Evolutionary conservation across 2,113 vertebrate species (phyloP), one percentile per base, ranked within the genome.

Genomic region (Ivindomyrus marchei): DNA sequence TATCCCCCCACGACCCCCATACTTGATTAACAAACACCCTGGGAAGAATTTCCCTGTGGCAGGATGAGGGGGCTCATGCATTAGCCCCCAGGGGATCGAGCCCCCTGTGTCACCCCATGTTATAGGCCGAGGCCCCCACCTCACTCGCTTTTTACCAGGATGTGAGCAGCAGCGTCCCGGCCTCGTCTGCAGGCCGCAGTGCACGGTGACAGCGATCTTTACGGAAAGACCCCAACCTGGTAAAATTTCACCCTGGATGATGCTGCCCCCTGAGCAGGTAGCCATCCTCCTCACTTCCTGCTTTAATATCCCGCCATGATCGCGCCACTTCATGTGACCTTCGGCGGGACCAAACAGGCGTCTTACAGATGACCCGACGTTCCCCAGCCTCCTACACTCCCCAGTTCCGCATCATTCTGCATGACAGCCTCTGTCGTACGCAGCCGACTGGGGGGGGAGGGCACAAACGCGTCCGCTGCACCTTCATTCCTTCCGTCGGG

Each of bases 21-120:
- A 45, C 91, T 86, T 94, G 94, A 95, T 94, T 94, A 94, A 96
- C 94, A 94, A 85, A 93, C 93, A 92, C 93, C 92, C 93, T 91
- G 91, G 90, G 91, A 85, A 92, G 91, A 90, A 88, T 92, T 94
- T 94, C 92, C 92, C 87, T 93, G 89, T 90, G 45, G 92, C 93
- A 92, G 92, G 94, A 91, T 92, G 93, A 92, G 92, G 88, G 93
- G 92, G 91, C 90, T 92, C 91, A 91, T 90, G 89, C 91, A 91
- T 91, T 47, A 90, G 89, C 92, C 93, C 92, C 91, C 90, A 91
- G 91, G 93, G 93, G 88, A 91, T 77, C 91, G 92, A 46, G 92
- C 87, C 92, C 91, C 93, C 91, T 58, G 90, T 90, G 91, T 56
- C 58, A 66, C 92, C 90, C 89, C 45, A 5, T 52, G 84, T 0